Evolutionary conservation across 2,888 invertebrate genomes (phyloP).

Genomic region (Hemithea aestivaria): DNA sequence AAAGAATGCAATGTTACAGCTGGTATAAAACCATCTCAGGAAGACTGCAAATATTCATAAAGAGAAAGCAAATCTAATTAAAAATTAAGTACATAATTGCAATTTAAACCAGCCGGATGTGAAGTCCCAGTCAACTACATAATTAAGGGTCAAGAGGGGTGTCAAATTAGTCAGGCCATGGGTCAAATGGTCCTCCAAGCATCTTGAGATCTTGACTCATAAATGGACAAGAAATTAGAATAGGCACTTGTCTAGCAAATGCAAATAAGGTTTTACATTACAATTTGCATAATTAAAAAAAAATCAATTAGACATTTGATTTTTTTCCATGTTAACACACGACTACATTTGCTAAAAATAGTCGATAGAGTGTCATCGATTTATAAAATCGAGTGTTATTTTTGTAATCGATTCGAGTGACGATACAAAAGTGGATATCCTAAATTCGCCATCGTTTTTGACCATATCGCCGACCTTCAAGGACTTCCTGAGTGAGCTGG

Average conservation of each 20-base stretch:
- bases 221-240: slow-evolving; percentile 29
- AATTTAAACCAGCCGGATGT: slow-evolving; percentile 16
- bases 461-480: slow-evolving; percentile 49
- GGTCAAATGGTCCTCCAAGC: slow-evolving; percentile 41
- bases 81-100: slow-evolving; percentile 12
- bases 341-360: too few species aligned
- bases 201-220: slow-evolving; percentile 9
- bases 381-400: not conserved
- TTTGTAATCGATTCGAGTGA: too few species aligned
- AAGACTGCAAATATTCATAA: too few species aligned
- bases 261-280: too few species aligned
- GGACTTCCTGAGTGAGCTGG: slow-evolving; percentile 57
- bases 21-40: too few species aligned
- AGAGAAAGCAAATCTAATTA: slow-evolving; percentile 10
- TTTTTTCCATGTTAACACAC: too few species aligned
- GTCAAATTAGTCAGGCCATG: slow-evolving; percentile 54
- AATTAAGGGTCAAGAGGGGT: slow-evolving; percentile 54
- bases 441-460: slow-evolving; percentile 44
- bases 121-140: slow-evolving; percentile 17
- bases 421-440: slow-evolving; percentile 52
- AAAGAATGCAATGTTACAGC: too few species aligned
- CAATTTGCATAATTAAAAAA: too few species aligned
- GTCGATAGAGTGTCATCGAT: slow-evolving; percentile 12
- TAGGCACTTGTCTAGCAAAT: slow-evolving; percentile 20
- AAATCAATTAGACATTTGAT: too few species aligned